Evolutionary conservation across 2,113 vertebrate species (phyloP).

Genomic region (Pimephales promelas): DNA sequence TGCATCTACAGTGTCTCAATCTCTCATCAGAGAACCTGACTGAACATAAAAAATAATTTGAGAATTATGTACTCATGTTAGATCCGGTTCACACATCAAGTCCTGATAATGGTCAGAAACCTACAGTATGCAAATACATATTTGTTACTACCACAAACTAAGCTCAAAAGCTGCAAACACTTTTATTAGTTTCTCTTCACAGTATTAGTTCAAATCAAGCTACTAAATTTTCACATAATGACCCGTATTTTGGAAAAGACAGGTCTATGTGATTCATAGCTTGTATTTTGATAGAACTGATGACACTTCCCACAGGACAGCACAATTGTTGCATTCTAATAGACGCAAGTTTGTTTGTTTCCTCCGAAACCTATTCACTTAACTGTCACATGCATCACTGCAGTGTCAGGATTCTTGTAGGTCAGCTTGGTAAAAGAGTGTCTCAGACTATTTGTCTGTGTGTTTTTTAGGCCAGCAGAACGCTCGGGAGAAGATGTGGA

Average conservation of each 20-base stretch:
- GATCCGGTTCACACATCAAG: neutral
- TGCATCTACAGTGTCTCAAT: neutral
- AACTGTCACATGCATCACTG: slow-evolving; percentile 30
- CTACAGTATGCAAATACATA: neutral
- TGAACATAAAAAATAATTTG: neutral
- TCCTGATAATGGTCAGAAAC: neutral
- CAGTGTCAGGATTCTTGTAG: slow-evolving; percentile 1
- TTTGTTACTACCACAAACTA: neutral
- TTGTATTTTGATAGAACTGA: neutral
- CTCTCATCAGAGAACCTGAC: neutral
- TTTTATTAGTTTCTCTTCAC: neutral
- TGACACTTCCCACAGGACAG: neutral
- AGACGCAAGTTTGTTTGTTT: neutral
- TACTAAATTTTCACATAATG: neutral
- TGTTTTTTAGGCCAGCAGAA: slow-evolving; percentile 84
- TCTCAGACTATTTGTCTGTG: slow-evolving; percentile 54
- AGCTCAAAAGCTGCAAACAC: neutral
- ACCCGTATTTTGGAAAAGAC: neutral
- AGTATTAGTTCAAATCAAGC: neutral
- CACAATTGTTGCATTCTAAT: neutral
- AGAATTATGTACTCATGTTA: neutral
- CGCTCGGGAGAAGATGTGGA: slow-evolving; percentile 96
- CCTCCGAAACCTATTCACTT: neutral
- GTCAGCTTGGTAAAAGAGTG: slow-evolving; percentile 1
- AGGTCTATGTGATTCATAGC: neutral